These are phyloP conservation scores for Latrodectus geometricus DNA, from an alignment of 1,140 invertebrate genomes.

Conservation along the genomic window DNA sequence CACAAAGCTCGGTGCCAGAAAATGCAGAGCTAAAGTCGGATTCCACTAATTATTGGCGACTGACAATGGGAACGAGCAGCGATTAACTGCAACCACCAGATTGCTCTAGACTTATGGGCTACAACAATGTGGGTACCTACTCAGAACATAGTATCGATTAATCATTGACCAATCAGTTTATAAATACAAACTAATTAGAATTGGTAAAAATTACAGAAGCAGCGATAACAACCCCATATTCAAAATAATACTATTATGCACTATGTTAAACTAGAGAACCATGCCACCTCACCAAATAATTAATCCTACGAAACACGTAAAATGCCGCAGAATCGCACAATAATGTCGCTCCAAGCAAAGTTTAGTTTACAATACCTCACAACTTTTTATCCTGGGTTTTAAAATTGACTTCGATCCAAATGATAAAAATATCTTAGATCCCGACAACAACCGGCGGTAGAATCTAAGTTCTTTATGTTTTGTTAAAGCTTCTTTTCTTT, in stretches of 20 bases:
- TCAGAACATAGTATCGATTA: too few species aligned
- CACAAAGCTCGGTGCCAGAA: constrained; percentile 60
- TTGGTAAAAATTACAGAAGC: too few species aligned
- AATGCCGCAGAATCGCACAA: neutral
- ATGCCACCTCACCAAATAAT: too few species aligned
- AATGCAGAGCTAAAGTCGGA: constrained; percentile 61
- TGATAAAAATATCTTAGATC: constrained; percentile 55
- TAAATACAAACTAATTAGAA: too few species aligned
- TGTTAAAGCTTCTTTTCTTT: too few species aligned
- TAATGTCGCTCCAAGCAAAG: constrained; percentile 26
- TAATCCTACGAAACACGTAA: neutral
- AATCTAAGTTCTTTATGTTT: neutral
- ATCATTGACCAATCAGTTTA: too few species aligned
- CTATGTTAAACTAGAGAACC: too few species aligned
- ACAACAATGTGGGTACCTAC: too few species aligned
- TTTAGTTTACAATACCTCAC: constrained; percentile 45
- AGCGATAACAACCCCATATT: too few species aligned
- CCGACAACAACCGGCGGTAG: constrained; percentile 9
- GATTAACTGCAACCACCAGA: neutral
- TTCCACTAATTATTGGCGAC: constrained; percentile 59
- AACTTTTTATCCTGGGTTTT: constrained; percentile 22
- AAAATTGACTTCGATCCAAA: constrained; percentile 53
- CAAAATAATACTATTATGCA: too few species aligned
- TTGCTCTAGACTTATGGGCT: neutral
- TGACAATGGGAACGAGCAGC: constrained; percentile 48